These are phyloP conservation scores for Cochlearius cochlearius DNA, from an alignment of 2,113 vertebrate genomes.

Conservation along the genomic window DNA sequence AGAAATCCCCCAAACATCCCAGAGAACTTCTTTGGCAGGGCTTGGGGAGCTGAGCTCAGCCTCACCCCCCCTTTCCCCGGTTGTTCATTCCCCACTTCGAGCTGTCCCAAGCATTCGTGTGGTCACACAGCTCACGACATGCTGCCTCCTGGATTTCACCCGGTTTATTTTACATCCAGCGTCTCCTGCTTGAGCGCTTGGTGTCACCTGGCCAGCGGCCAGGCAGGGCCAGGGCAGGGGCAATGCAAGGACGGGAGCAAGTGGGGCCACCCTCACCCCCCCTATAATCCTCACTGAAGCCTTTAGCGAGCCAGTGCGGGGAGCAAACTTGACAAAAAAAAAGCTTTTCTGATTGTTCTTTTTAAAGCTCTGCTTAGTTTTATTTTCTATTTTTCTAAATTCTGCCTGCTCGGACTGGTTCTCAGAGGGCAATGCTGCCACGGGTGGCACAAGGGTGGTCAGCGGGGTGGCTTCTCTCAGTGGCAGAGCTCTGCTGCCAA, in stretches of 20 bases:
- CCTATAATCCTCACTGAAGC: neutral
- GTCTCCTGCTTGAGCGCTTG: neutral
- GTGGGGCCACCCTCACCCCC: neutral
- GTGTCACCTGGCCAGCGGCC: neutral
- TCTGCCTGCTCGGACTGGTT: neutral
- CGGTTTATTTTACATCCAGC: neutral
- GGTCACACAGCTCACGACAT: neutral
- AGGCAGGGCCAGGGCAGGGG: neutral
- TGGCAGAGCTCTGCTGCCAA: neutral
- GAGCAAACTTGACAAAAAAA: neutral
- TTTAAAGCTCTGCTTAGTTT: neutral
- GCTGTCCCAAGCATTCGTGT: neutral
- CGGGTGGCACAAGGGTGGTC: neutral
- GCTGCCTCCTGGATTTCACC: neutral
- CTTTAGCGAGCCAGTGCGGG: neutral
- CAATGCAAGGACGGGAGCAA: neutral
- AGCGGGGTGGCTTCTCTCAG: neutral
- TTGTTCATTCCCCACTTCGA: neutral
- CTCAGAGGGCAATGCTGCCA: neutral
- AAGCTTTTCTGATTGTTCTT: neutral
- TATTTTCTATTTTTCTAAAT: neutral
- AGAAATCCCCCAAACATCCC: neutral
- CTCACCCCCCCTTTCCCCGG: rapidly evolving
- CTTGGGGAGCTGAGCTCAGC: neutral
- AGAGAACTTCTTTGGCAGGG: neutral